Base-by-base conservation (phyloP, 2,797 vertebrate genomes). In the Columba guinea region DNA sequence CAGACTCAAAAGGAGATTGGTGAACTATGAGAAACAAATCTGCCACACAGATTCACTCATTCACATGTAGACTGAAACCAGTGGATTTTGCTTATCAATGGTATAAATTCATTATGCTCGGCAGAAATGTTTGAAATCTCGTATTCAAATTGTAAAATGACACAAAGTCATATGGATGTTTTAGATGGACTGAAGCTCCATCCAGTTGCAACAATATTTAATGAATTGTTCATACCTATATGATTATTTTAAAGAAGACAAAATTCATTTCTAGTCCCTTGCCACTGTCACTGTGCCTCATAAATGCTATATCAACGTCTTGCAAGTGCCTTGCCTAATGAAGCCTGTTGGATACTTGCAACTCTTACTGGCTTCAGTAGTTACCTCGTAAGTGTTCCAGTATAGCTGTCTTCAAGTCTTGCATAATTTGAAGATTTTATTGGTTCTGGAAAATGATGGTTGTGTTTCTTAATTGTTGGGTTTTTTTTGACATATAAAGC, bases 1-100 rank as follows among this genome's bases (percentile, higher is more conserved):
- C 30, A 94, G 44, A 94, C 85, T 96, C 89, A 96, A 81, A 97
- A 93, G 32, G 85, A 91, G 89, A 93, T 84, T 35, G 39, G 80
- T 87, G 60, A 90, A 48, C 35, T 62, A 82, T 94, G 95, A 94
- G 95, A 96, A 96, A 75, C 26, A 88, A 94, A 83, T 78, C 82
- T 70, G 52, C 59, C 48, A 51, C 51, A 63, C 23, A 65, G 69
- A 81, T 81, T 95, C 91, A 93, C 83, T 89, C 77, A 86, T 84
- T 27, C 2, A 0, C 20, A 28, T 16, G 11, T 37, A 76, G 55
- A 75, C 59, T 84, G 73, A 95, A 96, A 94, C 65, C 34, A 88
- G 73, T 81, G 48, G n/a, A 86, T 90, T 95, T 91, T 93, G 44
- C 0, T 1, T 63, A 90, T 58, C 58, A 58, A 6, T 83, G 44